Conservation (phyloP, 2,888 invertebrate species). For the Amiota communis region DNA sequence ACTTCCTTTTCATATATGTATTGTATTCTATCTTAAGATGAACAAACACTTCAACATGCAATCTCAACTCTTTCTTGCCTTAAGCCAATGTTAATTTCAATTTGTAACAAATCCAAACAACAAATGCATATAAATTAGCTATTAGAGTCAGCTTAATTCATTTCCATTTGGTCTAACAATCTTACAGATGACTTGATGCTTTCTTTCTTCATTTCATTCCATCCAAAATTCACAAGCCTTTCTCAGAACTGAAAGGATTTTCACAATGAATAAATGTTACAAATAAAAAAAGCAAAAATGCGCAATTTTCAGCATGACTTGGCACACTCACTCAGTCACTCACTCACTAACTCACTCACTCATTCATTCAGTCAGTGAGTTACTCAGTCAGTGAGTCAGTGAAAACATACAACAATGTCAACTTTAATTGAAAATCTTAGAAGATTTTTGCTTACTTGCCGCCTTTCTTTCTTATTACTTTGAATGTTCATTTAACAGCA, state of each 20-base stretch:
- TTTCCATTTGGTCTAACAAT: background rate
- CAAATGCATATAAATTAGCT: background rate
- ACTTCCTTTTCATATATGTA: too few relatives aligned
- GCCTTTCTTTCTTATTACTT: background rate
- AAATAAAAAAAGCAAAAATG: conserved; percentile 46
- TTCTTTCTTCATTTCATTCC: background rate
- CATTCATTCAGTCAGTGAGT: background rate
- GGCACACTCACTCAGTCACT: conserved; percentile 35
- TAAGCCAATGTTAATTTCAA: background rate
- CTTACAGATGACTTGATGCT: background rate
- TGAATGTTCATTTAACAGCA: conserved; percentile 59
- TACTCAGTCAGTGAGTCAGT: background rate
- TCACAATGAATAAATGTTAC: background rate
- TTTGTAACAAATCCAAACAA: background rate
- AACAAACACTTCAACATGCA: too few relatives aligned
- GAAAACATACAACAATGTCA: conserved; percentile 24
- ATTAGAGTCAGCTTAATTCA: background rate
- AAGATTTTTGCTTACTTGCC: background rate
- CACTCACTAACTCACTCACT: background rate
- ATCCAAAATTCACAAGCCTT: background rate
- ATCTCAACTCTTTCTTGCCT: too few relatives aligned
- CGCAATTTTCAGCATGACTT: conserved; percentile 66
- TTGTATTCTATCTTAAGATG: too few relatives aligned
- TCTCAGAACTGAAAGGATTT: background rate
- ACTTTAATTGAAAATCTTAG: conserved; percentile 24